Evolutionary conservation across 2,113 vertebrate genomes (phyloP).

Genomic region (Jaculus jaculus): DNA sequence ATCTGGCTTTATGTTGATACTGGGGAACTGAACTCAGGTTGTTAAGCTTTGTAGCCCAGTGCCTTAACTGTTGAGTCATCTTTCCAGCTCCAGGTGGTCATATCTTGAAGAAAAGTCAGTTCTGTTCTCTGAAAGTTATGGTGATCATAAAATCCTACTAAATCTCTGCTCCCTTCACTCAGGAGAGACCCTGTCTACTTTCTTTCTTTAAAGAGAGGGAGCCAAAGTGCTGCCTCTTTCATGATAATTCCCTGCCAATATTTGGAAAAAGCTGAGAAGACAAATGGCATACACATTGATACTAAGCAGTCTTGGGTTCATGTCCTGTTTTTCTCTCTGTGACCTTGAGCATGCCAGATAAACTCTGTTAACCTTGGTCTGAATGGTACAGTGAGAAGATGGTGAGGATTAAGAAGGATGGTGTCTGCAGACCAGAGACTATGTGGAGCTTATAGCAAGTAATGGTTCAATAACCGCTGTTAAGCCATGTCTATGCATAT

Average conservation of each 20-base stretch:
- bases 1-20: no score
- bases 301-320: neutral
- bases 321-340: neutral
- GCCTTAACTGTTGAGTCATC: no score
- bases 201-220: neutral
- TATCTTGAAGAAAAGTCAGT: neutral
- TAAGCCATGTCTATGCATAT: neutral
- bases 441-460: no score
- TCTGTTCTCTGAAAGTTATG: neutral
- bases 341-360: neutral
- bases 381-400: neutral
- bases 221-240: neutral
- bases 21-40: no score
- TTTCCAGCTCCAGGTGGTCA: no score
- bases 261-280: neutral
- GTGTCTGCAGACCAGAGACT: fast-evolving
- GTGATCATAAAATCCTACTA: neutral
- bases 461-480: neutral
- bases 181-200: neutral
- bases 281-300: neutral
- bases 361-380: neutral
- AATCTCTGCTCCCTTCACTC: neutral
- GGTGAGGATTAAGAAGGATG: neutral
- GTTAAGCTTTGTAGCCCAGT: no score
- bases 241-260: constrained; percentile 3